phyloP scores from a whole-genome alignment of 92 coral and sea anemone genomes.

The Zoanthus sociatus region DNA sequence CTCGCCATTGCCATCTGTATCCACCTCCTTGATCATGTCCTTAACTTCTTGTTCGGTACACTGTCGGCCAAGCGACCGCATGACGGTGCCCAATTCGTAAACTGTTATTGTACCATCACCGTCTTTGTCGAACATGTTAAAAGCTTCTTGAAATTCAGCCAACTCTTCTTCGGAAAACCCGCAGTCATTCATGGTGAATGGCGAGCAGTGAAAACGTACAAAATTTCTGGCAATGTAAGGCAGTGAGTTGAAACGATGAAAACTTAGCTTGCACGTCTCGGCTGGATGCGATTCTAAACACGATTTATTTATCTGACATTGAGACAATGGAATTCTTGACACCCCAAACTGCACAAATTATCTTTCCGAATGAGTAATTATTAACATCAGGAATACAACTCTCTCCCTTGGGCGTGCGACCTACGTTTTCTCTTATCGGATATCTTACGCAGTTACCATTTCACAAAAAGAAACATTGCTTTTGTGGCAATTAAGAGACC shows the following conservation, averaged over 20 bases:
- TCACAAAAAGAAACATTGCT: neutral
- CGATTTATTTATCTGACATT: slow-evolving; percentile 21
- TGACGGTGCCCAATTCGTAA: slow-evolving; percentile 40
- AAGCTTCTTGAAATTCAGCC: slow-evolving; percentile 45
- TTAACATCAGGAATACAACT: neutral
- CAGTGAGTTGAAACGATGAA: slow-evolving; percentile 32
- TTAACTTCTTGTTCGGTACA: slow-evolving; percentile 50
- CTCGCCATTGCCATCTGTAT: slow-evolving; percentile 53
- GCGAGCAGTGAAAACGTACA: slow-evolving; percentile 14
- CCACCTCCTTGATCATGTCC: slow-evolving; percentile 57
- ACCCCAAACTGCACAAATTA: slow-evolving; percentile 36
- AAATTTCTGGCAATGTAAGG: neutral
- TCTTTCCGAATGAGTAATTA: slow-evolving; percentile 32
- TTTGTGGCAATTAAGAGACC: neutral
- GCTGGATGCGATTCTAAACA: slow-evolving; percentile 8
- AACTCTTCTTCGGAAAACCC: slow-evolving; percentile 41
- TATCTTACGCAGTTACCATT: neutral
- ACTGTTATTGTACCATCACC: slow-evolving; percentile 57
- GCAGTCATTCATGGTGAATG: slow-evolving; percentile 25
- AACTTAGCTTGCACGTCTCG: slow-evolving; percentile 3
- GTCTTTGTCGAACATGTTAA: slow-evolving; percentile 55
- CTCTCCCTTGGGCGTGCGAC: neutral
- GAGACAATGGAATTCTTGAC: slow-evolving; percentile 46
- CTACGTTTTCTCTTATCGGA: slow-evolving; percentile 2
- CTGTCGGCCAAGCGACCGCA: slow-evolving; percentile 50